A percentile compares a stretch with the other conserved stretches of the same genome.
These are phyloP conservation scores for Panorpa germanica DNA, from an alignment of 2,888 invertebrate species.

Conservation along the genomic window DNA sequence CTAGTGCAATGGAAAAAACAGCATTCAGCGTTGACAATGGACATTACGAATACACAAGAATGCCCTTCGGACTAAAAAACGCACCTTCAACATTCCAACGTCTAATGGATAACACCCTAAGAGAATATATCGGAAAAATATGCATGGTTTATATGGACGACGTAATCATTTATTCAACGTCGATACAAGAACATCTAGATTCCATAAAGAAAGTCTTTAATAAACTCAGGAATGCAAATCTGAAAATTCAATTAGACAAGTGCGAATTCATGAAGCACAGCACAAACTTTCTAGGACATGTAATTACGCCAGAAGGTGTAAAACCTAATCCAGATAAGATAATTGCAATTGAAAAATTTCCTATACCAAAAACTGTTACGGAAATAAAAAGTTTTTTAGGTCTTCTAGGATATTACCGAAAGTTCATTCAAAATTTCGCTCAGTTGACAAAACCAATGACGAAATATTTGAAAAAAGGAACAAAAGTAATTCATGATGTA, in stretches of 20 bases:
- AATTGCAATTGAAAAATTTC: conserved; percentile 10
- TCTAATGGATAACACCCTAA: too few species aligned
- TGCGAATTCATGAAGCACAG: conserved; percentile 12
- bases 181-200: conserved; percentile 12
- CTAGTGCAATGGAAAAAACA: too few species aligned
- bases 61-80: too few species aligned
- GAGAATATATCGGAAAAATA: too few species aligned
- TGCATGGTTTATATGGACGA: too few species aligned
- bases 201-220: conserved; percentile 11
- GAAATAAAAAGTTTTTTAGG: conserved; percentile 11
- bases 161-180: too few species aligned
- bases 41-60: too few species aligned
- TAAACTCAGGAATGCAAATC: conserved; percentile 9
- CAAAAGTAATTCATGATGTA: too few species aligned
- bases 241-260: conserved; percentile 13
- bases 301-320: conserved; percentile 14
- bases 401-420: conserved; percentile 10
- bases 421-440: conserved; percentile 9
- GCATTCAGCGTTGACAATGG: too few species aligned
- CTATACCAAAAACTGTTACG: conserved; percentile 11
- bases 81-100: too few species aligned
- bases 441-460: conserved; percentile 8
- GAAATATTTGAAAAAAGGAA: conserved; percentile 9
- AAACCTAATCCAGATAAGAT: conserved; percentile 13
- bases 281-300: conserved; percentile 15